These are phyloP conservation scores for Pachyseris speciosa DNA, from an alignment of 64 coral and sea anemone species.

Conservation along the genomic window DNA sequence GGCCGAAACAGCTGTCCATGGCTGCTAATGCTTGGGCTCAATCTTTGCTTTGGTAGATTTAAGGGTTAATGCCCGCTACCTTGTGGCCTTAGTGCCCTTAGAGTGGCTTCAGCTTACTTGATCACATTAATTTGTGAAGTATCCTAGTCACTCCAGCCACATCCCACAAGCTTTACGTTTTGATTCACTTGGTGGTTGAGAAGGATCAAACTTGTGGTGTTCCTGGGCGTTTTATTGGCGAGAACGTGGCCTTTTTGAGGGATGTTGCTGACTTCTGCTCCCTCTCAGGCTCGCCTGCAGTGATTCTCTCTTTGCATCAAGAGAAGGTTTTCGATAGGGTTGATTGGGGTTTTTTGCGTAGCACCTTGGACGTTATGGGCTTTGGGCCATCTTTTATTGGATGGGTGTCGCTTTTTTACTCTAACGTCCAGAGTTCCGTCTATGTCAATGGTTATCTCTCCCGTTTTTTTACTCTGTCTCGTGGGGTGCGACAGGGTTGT, in stretches of 20 bases:
- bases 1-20: too few species aligned
- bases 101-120: too few species aligned
- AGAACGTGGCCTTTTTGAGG: neutral
- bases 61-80: too few species aligned
- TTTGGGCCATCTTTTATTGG: neutral
- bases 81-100: too few species aligned
- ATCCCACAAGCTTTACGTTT: too few species aligned
- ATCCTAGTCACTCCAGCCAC: too few species aligned
- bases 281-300: neutral
- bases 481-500: neutral
- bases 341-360: neutral
- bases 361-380: neutral
- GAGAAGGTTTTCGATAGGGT: neutral
- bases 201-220: neutral
- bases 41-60: too few species aligned
- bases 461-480: neutral
- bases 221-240: neutral
- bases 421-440: neutral
- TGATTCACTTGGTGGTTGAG: neutral
- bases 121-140: too few species aligned
- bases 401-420: neutral
- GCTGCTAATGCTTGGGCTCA: too few species aligned
- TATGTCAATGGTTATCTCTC: neutral
- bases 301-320: neutral
- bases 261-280: neutral